A percentile compares a stretch with the other conserved stretches of the same genome.
Conservation (phyloP, 2,888 invertebrate genomes). For the Drosophila buzzatii region DNA sequence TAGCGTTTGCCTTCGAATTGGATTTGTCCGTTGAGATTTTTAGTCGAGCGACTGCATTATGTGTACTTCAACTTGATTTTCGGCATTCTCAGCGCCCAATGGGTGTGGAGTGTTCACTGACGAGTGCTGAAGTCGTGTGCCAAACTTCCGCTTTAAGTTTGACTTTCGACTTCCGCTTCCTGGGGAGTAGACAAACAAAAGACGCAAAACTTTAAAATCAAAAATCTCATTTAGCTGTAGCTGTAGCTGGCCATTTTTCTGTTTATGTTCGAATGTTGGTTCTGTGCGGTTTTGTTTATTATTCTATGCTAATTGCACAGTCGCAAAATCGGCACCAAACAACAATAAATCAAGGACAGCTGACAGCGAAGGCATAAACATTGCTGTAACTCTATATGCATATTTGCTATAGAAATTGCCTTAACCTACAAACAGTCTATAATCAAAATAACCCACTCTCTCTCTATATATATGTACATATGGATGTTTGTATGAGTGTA, state of each 20-base stretch:
- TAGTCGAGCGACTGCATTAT: slow-evolving; percentile 34
- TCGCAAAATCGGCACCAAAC: slow-evolving; percentile 21
- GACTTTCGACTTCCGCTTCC: slow-evolving; percentile 59
- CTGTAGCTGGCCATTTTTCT: not conserved
- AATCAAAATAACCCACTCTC: slow-evolving; percentile 8
- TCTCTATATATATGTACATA: not conserved
- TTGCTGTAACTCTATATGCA: not conserved
- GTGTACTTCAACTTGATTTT: slow-evolving; percentile 54
- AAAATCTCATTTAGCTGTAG: slow-evolving; percentile 8
- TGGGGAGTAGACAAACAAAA: slow-evolving; percentile 27
- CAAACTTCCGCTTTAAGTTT: slow-evolving; percentile 49
- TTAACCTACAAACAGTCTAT: slow-evolving; percentile 10
- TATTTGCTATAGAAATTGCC: slow-evolving; percentile 29
- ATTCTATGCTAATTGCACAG: slow-evolving; percentile 54
- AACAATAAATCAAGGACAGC: slow-evolving; percentile 7
- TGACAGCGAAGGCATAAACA: not conserved
- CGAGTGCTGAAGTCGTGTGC: not conserved
- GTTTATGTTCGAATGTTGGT: slow-evolving; percentile 23
- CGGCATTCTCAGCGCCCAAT: slow-evolving; percentile 43
- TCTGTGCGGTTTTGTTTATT: slow-evolving; percentile 48
- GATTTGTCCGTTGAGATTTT: slow-evolving; percentile 10
- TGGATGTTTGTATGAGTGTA: slow-evolving; percentile 23
- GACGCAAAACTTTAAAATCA: slow-evolving; percentile 29
- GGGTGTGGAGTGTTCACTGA: not conserved
- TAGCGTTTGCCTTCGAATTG: slow-evolving; percentile 29